A percentile compares a stretch with the other conserved stretches of the same genome.
Evolutionary conservation across 2,113 vertebrate species (phyloP).

Genomic region (Nanger granti): DNA sequence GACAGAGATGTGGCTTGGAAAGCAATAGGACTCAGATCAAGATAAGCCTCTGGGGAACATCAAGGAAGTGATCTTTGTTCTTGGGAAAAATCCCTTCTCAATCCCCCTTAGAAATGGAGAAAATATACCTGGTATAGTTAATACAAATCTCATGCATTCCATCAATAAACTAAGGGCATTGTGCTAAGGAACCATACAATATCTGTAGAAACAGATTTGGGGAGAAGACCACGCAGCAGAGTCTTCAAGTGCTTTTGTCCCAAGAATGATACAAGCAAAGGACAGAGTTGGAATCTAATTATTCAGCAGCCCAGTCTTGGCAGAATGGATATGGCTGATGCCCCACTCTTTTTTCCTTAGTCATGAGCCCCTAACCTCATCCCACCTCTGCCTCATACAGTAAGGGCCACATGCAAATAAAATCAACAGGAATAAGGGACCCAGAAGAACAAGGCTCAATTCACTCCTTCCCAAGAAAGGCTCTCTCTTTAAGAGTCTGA

Average conservation of each 20-base stretch:
- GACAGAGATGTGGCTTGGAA: not conserved
- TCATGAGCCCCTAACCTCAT: too few species aligned
- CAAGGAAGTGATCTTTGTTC: not conserved
- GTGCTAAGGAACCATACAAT: too few species aligned
- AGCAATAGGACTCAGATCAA: not conserved
- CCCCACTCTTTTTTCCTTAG: not conserved
- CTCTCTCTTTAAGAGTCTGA: not conserved
- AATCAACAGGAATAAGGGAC: not conserved
- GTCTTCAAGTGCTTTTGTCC: not conserved
- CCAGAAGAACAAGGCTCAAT: too few species aligned
- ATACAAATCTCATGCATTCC: not conserved
- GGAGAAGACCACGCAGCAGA: not conserved
- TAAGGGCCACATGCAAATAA: not conserved
- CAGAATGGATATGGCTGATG: not conserved
- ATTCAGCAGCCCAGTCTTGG: not conserved
- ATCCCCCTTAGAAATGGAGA: not conserved
- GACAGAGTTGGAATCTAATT: not conserved
- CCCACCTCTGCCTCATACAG: not conserved
- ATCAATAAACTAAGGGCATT: not conserved
- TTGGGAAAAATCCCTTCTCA: not conserved
- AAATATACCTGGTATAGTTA: not conserved
- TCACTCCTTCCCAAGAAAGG: not conserved
- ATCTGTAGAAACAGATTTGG: not conserved
- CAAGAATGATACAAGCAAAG: not conserved
- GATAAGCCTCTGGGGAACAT: not conserved